Base-by-base conservation (phyloP, 2,888 invertebrate species). In the Phlogophora meticulosa region DNA sequence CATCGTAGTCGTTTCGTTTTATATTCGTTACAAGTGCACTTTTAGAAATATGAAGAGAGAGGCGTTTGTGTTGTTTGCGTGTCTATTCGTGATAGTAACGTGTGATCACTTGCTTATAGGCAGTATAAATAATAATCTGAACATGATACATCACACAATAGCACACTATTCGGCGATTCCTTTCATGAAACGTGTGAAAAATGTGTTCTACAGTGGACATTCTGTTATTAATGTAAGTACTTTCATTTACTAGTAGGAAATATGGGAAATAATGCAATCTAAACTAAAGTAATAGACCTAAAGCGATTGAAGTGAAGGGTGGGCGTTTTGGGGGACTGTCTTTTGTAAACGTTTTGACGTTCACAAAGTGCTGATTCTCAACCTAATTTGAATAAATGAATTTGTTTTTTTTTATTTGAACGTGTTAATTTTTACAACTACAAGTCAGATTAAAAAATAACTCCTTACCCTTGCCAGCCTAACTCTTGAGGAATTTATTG, bases 71-170 rank as follows among this genome's bases (percentile, higher is more conserved):
- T 55, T 81, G 38, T 70, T 85, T 9, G 20, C 83, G 0, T 64
- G 38, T 28, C 4, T 76, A 9, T 60, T 86, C 22, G 64, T 81
- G 38, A 69, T 74, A n/a, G 46, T 76, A 1, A 59, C 72, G 3
- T 83, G 89, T 62, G 82, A 90, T 28, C 82, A 91, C 81, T 82
- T 92, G 24, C 84, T 88, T 60, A 28, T 87, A 15, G 91, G 92
- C 0, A 85, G 90, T 70, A 72, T 83, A 4, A 84, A 77, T 45
- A 82, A 83, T 45, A 85, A 86, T 38, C 86, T 73, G 24, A 63
- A 77, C 7, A 61, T 91, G 62, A 74, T 92, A 20, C 79, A 88
- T 73, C 88, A 90, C 13, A 83, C 82, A 3, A 67, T 72, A 20
- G 82, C 81, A 0, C 69, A 87, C 11, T 90, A 86, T 55, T 24